These are phyloP conservation scores for Oncorhynchus masou DNA, from an alignment of 2,113 vertebrate genomes.

Conservation along the genomic window DNA sequence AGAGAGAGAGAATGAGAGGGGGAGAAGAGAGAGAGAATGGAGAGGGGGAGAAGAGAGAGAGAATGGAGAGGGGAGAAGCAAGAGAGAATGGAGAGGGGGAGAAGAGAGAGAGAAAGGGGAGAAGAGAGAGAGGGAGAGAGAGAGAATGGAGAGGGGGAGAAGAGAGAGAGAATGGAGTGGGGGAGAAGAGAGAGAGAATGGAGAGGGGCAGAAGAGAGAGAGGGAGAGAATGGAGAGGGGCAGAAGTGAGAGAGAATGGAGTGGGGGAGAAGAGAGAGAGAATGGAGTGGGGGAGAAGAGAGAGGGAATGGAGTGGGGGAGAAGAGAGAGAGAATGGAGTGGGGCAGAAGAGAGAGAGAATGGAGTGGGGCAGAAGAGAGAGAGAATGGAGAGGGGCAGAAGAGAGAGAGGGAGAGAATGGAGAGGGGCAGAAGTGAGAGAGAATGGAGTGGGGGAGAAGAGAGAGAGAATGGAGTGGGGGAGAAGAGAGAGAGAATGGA, in stretches of 20 bases:
- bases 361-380: too few species aligned
- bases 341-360: slow-evolving; percentile 76
- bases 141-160: too few species aligned
- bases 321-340: slow-evolving; percentile 85
- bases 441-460: too few species aligned
- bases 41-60: neutral
- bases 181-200: slow-evolving; percentile 62
- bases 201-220: slow-evolving; percentile 38
- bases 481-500: too few species aligned
- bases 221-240: neutral
- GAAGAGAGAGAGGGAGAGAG: slow-evolving; percentile 62
- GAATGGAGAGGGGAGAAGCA: slow-evolving; percentile 30
- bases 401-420: too few species aligned
- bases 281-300: slow-evolving; percentile 31
- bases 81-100: slow-evolving; percentile 50
- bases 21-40: slow-evolving; percentile 39
- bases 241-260: neutral
- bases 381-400: too few species aligned
- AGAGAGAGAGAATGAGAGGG: slow-evolving; percentile 40
- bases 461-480: too few species aligned
- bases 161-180: too few species aligned
- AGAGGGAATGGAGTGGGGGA: too few species aligned
- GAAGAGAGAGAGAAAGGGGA: slow-evolving; percentile 54
- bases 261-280: neutral
- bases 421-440: too few species aligned